phyloP scores from a whole-genome alignment of 1,140 invertebrate genomes.

The Dolichoris vasculosae region DNA sequence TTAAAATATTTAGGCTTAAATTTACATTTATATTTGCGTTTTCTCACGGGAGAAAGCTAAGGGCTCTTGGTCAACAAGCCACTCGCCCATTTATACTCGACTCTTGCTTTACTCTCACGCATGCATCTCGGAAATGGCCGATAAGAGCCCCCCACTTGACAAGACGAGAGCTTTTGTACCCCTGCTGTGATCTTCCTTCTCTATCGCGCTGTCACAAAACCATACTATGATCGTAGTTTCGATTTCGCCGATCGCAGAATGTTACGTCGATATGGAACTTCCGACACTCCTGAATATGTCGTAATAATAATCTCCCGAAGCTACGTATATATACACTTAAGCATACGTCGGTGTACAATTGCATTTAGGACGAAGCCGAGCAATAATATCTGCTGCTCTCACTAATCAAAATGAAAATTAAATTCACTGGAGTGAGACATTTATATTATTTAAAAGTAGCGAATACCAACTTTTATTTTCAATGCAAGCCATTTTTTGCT shows the following conservation, averaged over 20 bases:
- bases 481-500: background rate
- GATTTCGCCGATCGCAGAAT: slow-evolving; percentile 52
- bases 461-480: background rate
- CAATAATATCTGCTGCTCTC: background rate
- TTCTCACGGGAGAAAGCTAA: slow-evolving; percentile 38
- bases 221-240: slow-evolving; percentile 51
- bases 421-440: slow-evolving; percentile 13
- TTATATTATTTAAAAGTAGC: background rate
- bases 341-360: background rate
- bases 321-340: background rate
- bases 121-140: slow-evolving; percentile 63
- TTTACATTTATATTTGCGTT: slow-evolving; percentile 8
- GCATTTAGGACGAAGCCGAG: background rate
- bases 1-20: slow-evolving; percentile 4
- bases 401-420: slow-evolving; percentile 32
- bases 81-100: slow-evolving; percentile 36
- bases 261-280: slow-evolving; percentile 56
- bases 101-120: slow-evolving; percentile 25
- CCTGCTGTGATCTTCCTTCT: background rate
- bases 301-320: slow-evolving; percentile 52
- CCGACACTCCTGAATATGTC: slow-evolving; percentile 53
- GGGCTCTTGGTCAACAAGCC: slow-evolving; percentile 50
- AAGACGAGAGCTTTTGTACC: slow-evolving; percentile 61
- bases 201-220: background rate
- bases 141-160: slow-evolving; percentile 61